Conservation (phyloP, 1,140 invertebrate genomes). For the Oreohelix idahoensis region DNA sequence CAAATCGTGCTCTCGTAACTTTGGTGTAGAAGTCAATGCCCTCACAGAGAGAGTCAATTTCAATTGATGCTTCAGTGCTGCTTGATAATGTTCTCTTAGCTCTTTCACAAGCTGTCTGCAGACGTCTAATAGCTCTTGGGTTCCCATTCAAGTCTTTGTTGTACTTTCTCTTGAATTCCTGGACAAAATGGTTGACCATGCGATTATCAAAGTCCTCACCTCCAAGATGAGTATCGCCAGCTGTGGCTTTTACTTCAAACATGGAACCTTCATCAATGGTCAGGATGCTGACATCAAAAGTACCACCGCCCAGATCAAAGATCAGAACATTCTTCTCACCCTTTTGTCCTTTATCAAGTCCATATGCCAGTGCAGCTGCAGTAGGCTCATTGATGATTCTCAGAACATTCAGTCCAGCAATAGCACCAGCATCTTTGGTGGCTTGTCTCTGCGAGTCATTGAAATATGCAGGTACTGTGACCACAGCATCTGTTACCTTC, state of each 20-base stretch:
- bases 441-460: conserved; percentile 69
- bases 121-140: conserved; percentile 88
- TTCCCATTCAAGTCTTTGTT: conserved; percentile 92
- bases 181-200: conserved; percentile 94
- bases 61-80: conserved; percentile 57
- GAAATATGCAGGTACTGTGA: conserved; percentile 72
- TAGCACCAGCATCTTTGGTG: conserved; percentile 65
- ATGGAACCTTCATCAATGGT: conserved; percentile 75
- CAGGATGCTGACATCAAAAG: conserved; percentile 67
- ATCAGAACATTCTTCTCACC: conserved; percentile 76
- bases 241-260: conserved; percentile 91
- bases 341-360: conserved; percentile 69
- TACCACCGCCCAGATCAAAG: conserved; percentile 45
- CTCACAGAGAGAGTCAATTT: conserved; percentile 49
- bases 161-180: conserved; percentile 96
- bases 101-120: conserved; percentile 93
- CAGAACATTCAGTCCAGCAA: conserved; percentile 77
- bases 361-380: conserved; percentile 75
- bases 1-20: conserved; percentile 71
- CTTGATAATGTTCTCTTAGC: conserved; percentile 85
- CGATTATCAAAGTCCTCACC: conserved; percentile 99
- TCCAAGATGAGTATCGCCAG: conserved; percentile 74
- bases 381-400: conserved; percentile 62
- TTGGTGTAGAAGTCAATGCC: conserved; percentile 67
- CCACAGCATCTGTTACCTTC: conserved; percentile 50